phyloP scores from a whole-genome alignment of 2,797 vertebrate genomes.

The Heteromormyrus szaboi region DNA sequence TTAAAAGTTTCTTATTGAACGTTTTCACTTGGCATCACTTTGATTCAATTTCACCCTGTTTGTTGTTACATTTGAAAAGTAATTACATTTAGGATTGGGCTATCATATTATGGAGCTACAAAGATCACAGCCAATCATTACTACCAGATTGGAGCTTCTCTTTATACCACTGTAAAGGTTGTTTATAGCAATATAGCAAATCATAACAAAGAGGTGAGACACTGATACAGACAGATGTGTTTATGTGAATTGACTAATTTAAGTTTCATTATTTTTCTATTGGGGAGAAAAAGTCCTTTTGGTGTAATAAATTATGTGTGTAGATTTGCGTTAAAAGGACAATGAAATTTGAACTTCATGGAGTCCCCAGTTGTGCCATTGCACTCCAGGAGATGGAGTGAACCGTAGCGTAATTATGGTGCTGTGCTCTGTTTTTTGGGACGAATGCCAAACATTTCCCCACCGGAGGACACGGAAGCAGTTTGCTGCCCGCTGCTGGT shows the following conservation, averaged over 20 bases:
- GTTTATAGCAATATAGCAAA: background rate
- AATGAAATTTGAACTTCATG: background rate
- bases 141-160: background rate
- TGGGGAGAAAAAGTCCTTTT: background rate
- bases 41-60: background rate
- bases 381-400: background rate
- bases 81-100: background rate
- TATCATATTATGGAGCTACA: background rate
- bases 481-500: background rate
- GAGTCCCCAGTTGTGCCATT: background rate
- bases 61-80: background rate
- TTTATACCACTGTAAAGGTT: background rate
- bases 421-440: background rate
- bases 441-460: background rate
- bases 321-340: background rate
- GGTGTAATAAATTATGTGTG: background rate
- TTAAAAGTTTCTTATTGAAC: background rate
- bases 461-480: background rate
- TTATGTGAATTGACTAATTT: background rate
- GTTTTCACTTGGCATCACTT: background rate
- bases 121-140: background rate
- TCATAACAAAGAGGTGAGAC: background rate
- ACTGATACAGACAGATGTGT: background rate
- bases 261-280: background rate
- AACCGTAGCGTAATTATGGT: background rate